These are phyloP conservation scores for Sinocyclocheilus maitianheensis DNA, from an alignment of 2,113 vertebrate species.

Conservation along the genomic window DNA sequence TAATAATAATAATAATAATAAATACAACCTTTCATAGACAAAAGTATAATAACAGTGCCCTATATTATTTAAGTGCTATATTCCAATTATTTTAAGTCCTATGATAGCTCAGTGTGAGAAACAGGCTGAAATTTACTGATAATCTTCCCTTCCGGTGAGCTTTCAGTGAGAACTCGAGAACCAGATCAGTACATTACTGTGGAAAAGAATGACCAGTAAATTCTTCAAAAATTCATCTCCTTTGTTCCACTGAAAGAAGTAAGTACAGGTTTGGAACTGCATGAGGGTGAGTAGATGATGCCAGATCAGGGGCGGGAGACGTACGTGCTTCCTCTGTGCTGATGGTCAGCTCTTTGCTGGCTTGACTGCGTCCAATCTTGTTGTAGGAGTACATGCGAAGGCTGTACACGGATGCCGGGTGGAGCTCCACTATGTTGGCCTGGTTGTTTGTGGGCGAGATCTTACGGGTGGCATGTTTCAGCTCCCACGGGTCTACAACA, in stretches of 20 bases:
- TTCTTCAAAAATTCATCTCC: background rate
- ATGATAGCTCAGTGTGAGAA: background rate
- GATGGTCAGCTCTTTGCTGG: slow-evolving; percentile 96
- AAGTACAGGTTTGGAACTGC: background rate
- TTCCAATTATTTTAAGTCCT: background rate
- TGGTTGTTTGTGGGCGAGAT: slow-evolving; percentile 98
- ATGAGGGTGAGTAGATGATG: background rate
- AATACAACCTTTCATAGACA: background rate
- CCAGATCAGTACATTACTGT: background rate
- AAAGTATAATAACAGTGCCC: background rate
- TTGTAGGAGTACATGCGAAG: slow-evolving; percentile 99
- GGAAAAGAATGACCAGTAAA: background rate
- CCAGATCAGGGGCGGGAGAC: slow-evolving; percentile 34
- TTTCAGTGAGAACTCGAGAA: background rate
- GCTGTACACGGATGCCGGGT: slow-evolving; percentile 94
- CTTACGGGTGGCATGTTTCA: slow-evolving; percentile 95
- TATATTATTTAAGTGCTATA: background rate
- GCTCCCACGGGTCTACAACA: slow-evolving; percentile 88
- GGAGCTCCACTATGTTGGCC: slow-evolving; percentile 96
- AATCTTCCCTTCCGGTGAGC: background rate
- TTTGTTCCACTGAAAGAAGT: background rate
- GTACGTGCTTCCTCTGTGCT: slow-evolving; percentile 97
- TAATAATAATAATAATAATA: background rate
- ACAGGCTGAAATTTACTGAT: background rate
- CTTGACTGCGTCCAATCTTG: slow-evolving; percentile 92